Base-by-base conservation (phyloP, 1,140 invertebrate species). In the Leptonema lineaticorne region DNA sequence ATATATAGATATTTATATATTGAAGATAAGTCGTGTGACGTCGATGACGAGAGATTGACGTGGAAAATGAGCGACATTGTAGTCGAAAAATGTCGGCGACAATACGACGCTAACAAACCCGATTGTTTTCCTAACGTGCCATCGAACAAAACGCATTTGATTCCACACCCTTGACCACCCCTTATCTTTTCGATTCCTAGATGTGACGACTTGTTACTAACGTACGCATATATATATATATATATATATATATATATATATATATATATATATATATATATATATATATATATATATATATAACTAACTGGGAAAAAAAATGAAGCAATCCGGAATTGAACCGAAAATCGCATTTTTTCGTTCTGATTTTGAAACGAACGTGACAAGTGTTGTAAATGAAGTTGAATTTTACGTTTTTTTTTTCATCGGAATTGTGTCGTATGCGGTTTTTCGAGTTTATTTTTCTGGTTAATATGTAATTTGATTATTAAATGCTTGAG, bases 71-170 rank as follows among this genome's bases (percentile, higher is more conserved):
- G 9, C 11, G 48, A 20, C 24, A 53, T 53, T 53, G 48, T 53
- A 2, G 24, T 11, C 9, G 9, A 18, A 53, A 26, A 18, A 53
- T n/a, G n/a, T n/a, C 48, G 48, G 48, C 48, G 24, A 53, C 48
- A 53, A 22, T 53, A 18, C 22, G 48, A 2, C 48, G 48, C 48
- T 53, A 53, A 53, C 48, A 53, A 53, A 53, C 48, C 48, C 24
- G 20, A 53, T 53, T 53, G 48, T 53, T 53, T 53, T 53, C 48
- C 48, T 22, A 18, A 18, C 24, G n/a, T 53, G 48, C 24, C n/a
- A 20, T 53, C 24, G 48, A 53, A 53, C 24, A 53, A 20, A 20
- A 16, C 20, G 24, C 9, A 18, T 53, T 18, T 53, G 48, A 53
- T 53, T 53, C 48, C n/a, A 20, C 2, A 2, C 37, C 1, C 37